Evolutionary conservation across 2,888 invertebrate genomes (phyloP), one percentile per base, ranked within the genome.

Genomic region (Steromphala cineraria): DNA sequence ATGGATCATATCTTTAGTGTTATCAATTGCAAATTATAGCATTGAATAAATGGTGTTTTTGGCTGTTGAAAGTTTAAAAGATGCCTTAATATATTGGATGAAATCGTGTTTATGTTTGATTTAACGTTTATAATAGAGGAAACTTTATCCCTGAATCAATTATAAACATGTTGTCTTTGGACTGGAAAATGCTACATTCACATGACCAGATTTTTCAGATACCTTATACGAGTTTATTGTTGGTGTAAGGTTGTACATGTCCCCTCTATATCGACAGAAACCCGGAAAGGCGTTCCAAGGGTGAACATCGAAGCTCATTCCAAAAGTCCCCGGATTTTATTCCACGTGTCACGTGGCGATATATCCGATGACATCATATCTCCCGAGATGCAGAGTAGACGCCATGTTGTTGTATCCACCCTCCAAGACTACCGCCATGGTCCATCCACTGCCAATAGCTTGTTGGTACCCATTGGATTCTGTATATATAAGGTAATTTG

Each of bases 371-470:
- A 87, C 21, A 83, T 88, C 62, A 83, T 88, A 31, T 87, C 89
- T 8, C 83, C 87, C 7, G 83, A 84, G 8, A 85, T 86, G 75
- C 88, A 87, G 13, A 89, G 89, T 1, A 91, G 89, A 82, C 87
- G 89, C 78, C 92, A 92, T 85, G 87, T 91, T 81, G 83, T 92
- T 15, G 85, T 92, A 15, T 91, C 91, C 15, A 81, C 92, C n/a
- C 76, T 91, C 40, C 92, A 92, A 82, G 91, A 92, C 82, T 92
- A 91, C 84, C 85, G 91, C 5, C 88, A 89, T 31, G 90, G 91
- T 10, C 83, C 89, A 8, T 79, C 84, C 15, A 89, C 89, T 0
- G 87, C 88, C 67, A 90, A 90, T 80, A 88, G 88, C 53, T 83
- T 92, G 28, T 83, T 90, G 0, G 87, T 91, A 4, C 88, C 87